Evolutionary conservation across 2,797 vertebrate species (phyloP), one percentile per base, ranked within the genome.

Genomic region (Enteromius anoplus): DNA sequence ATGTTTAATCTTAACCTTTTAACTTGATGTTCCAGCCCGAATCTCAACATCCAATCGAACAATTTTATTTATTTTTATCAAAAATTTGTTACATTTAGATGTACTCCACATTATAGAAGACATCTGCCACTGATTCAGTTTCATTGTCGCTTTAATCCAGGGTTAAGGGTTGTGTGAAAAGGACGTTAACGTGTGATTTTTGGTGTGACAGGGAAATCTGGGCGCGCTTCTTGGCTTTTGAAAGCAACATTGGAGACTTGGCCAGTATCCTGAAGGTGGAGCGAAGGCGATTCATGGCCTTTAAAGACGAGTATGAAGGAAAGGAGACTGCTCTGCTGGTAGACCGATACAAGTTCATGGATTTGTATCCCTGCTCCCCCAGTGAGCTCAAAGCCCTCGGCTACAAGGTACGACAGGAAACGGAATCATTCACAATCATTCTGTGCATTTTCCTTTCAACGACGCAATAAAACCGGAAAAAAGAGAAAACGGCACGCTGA

Each of bases 271-370:
- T 99, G 81, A 99, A 99, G 91, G 98, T 99, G 37, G 98, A 99
- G 76, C 97, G 98, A 88, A 91, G 98, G 87, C 95, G 98, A 47
- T 99, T 99, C 92, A 95, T 96, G 3, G 98, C 98, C 5, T 99
- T 99, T 90, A 99, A 98, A 87, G 98, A 99, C 8, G 98, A 99
- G 82, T 99, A 99, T 0, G 98, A 99, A 89, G 98, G 98, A 89
- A 99, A 99, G 92, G 98, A 99, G 92, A 99, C 98, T 0, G 98
- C 98, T 45, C 90, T 99, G 89, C 94, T 99, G 2, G 98, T 99
- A 40, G 98, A 99, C 81, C 93, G 98, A 90, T 99, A 99, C 89
- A 99, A 99, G 91, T 99, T 99, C 92, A 99, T 99, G 98, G 98
- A 99, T 90, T 92, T 99, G 86, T 99, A 99, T 89, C 98, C 98